Base-by-base conservation (phyloP, 2,113 vertebrate genomes). In the Elanus axillaris region DNA sequence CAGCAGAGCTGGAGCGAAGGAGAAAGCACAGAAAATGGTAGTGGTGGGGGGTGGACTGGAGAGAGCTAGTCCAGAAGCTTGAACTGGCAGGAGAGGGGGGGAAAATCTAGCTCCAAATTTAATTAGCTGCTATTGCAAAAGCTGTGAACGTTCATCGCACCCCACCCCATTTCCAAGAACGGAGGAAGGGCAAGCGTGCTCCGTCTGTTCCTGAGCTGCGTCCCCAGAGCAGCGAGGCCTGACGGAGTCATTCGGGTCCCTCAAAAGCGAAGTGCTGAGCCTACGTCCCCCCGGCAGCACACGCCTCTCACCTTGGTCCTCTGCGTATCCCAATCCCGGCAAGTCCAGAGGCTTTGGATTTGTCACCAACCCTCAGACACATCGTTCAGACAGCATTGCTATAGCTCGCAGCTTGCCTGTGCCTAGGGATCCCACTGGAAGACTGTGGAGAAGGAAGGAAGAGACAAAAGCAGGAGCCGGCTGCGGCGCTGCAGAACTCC, bases 61-160 rank as follows among this genome's bases (percentile, higher is more conserved):
- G 25, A 12, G 16, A 55, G 13, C 13, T 40, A 87, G 16, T 55
- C 20, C 38, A 52, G 59, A 47, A 47, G 34, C 34, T 47, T 81
- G 64, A 80, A 53, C 66, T 0, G 0, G 5, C 1, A 6, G 10
- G n/a, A 40, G 12, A n/a, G 52, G 11, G 15, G 52, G 11, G 15
- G 14, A 17, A 10, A 71, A 48, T 34, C 48, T 26, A 16, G 25
- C 32, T 56, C 21, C 45, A 52, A 58, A n/a, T 36, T 36, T 53
- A 23, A 36, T 29, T 58, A 69, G 48, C 26, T 55, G 38, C 27
- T 63, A 10, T 26, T 58, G 38, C 38, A 78, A 56, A 73, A 26
- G 1, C 7, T 0, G 1, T 22, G 16, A 63, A 13, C 1, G 3
- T 34, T 50, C 43, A 25, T 71, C 1, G 0, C 21, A 25, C 19